Conservation (phyloP, 2,888 invertebrate genomes). For the Oxycera nigricornis region DNA sequence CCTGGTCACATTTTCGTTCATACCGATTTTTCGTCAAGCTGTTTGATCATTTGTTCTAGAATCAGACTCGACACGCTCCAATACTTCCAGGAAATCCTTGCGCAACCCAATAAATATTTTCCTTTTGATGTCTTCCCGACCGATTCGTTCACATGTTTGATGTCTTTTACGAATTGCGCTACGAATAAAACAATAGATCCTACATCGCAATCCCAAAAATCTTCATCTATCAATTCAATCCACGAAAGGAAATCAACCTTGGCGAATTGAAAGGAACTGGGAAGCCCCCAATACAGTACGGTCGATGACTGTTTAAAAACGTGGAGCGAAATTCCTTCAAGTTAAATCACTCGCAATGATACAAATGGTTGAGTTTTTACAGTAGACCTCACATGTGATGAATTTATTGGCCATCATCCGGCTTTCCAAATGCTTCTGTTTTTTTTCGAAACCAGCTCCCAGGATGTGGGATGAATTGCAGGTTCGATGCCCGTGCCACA, state of each 20-base stretch:
- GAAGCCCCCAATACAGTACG: background rate
- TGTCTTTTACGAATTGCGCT: background rate
- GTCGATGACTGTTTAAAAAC: background rate
- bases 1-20: too few relatives aligned
- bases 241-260: background rate
- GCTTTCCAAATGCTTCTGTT: conserved; percentile 2
- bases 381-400: conserved; percentile 37
- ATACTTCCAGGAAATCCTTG: background rate
- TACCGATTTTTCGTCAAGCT: too few relatives aligned
- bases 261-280: background rate
- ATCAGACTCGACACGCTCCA: too few relatives aligned
- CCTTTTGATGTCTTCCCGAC: background rate
- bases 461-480: background rate
- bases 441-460: background rate
- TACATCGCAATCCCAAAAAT: background rate
- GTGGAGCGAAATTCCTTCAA: conserved; percentile 19
- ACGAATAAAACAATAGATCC: background rate
- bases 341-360: conserved; percentile 37
- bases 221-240: background rate
- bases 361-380: conserved; percentile 32
- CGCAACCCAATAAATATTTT: background rate
- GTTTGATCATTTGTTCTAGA: too few relatives aligned
- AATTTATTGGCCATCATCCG: conserved; percentile 28
- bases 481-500: too few relatives aligned
- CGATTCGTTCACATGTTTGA: background rate